A percentile compares a stretch with the other conserved stretches of the same genome.
These are phyloP conservation scores for Brachyistius frenatus DNA, from an alignment of 2,113 vertebrate species.

Conservation along the genomic window DNA sequence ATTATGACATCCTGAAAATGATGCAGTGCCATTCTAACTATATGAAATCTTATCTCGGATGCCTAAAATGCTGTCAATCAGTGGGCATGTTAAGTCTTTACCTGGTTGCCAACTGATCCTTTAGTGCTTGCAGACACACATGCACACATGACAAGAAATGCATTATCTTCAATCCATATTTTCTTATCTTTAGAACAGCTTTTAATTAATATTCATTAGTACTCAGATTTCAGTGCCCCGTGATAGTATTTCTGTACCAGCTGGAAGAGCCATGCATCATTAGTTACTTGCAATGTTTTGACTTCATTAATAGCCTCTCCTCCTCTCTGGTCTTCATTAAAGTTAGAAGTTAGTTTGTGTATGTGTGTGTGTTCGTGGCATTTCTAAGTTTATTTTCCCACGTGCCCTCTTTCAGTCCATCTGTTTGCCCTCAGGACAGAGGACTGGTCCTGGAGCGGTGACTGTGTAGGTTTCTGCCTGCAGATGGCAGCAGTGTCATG, in stretches of 20 bases:
- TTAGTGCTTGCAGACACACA: background rate
- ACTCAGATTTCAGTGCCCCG: slow-evolving; percentile 4
- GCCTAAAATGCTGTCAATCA: too few species aligned
- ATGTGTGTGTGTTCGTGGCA: slow-evolving; percentile 19
- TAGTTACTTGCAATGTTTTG: slow-evolving; percentile 27
- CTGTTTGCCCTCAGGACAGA: slow-evolving; percentile 31
- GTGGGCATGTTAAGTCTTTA: background rate
- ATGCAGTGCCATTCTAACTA: too few species aligned
- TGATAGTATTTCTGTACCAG: slow-evolving; percentile 16
- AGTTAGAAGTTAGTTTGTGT: slow-evolving; percentile 11
- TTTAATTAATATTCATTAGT: slow-evolving; percentile 58
- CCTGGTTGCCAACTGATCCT: background rate
- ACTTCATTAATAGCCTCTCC: slow-evolving; percentile 15
- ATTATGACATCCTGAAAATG: too few species aligned
- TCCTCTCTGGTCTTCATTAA: slow-evolving; percentile 29
- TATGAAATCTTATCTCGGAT: too few species aligned
- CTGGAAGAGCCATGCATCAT: slow-evolving; percentile 45
- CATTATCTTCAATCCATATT: slow-evolving; percentile 15
- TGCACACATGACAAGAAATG: slow-evolving; percentile 1
- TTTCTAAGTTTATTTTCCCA: background rate
- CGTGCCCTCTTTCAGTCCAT: slow-evolving; percentile 34
- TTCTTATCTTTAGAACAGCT: slow-evolving; percentile 37
- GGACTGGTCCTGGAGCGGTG: background rate
- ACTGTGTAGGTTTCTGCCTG: slow-evolving; percentile 37
- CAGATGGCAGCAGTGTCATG: slow-evolving; percentile 67